Conservation (phyloP, 1,140 invertebrate genomes). For the Cotesia typhae region DNA sequence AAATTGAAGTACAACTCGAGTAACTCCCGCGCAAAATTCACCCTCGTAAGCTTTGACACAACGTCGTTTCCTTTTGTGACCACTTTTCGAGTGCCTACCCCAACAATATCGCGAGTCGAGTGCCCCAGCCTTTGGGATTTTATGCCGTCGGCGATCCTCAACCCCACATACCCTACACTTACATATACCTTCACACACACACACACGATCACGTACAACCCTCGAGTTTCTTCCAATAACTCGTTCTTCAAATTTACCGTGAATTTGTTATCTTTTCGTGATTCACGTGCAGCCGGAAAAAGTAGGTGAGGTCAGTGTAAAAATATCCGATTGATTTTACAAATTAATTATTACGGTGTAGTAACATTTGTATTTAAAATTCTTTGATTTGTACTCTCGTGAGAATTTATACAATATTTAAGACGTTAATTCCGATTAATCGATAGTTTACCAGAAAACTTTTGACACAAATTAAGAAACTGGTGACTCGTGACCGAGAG, state of each 20-base stretch:
- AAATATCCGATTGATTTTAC: too few relatives aligned
- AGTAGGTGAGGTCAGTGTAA: too few relatives aligned
- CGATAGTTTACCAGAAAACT: conserved; percentile 35
- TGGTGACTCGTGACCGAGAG: conserved; percentile 5
- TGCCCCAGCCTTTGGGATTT: conserved; percentile 56
- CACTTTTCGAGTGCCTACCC: conserved; percentile 49
- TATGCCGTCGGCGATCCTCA: conserved; percentile 45
- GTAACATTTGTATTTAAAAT: too few relatives aligned
- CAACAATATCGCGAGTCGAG: conserved; percentile 58
- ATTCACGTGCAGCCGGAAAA: too few relatives aligned
- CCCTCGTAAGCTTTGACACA: conserved; percentile 32
- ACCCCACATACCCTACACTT: conserved; percentile 25
- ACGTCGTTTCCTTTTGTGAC: conserved; percentile 46
- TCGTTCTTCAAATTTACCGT: too few relatives aligned
- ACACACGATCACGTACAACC: neutral
- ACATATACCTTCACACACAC: conserved; percentile 6
- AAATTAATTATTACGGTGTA: too few relatives aligned
- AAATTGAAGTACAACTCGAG: neutral
- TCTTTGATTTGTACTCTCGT: too few relatives aligned
- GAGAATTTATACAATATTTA: too few relatives aligned
- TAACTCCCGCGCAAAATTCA: conserved; percentile 20
- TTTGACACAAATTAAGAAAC: conserved; percentile 30
- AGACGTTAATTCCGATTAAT: conserved; percentile 2
- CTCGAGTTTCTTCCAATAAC: neutral
- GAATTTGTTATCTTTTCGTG: too few relatives aligned